Conservation (phyloP, 2,113 vertebrate species). For the Kryptolebias marmoratus region DNA sequence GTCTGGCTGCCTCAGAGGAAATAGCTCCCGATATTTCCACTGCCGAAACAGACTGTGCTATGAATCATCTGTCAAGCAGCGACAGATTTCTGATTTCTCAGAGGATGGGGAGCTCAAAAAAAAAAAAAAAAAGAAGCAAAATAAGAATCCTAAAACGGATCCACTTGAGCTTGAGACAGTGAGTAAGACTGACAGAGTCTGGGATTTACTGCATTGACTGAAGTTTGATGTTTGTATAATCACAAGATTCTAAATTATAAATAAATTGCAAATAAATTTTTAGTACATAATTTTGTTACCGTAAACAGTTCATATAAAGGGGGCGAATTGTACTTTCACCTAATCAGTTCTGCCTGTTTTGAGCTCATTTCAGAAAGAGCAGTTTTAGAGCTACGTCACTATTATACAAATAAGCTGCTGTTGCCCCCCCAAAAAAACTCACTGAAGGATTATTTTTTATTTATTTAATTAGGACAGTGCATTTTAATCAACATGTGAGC, state of each 20-base stretch:
- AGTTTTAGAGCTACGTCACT: too few species aligned
- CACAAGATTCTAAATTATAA: neutral
- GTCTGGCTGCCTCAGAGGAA: neutral
- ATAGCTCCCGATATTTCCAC: constrained; percentile 3
- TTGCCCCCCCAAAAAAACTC: too few species aligned
- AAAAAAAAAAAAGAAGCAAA: neutral
- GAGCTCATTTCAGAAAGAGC: too few species aligned
- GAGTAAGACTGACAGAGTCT: neutral
- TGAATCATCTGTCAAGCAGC: constrained; percentile 2
- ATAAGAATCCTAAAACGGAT: neutral
- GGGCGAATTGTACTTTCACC: too few species aligned
- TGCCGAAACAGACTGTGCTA: neutral
- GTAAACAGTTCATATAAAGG: too few species aligned
- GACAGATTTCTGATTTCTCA: constrained; percentile 6
- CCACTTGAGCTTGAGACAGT: neutral
- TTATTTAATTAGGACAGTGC: too few species aligned
- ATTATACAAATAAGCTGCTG: too few species aligned
- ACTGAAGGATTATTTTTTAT: too few species aligned
- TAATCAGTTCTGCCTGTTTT: too few species aligned
- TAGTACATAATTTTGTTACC: too few species aligned
- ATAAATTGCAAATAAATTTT: too few species aligned
- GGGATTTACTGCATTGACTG: neutral
- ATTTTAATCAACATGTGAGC: too few species aligned
- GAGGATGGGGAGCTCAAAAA: constrained; percentile 5
- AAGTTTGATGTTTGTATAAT: neutral